Base-by-base conservation (phyloP, 2,888 invertebrate genomes). In the Octodonta nipae region DNA sequence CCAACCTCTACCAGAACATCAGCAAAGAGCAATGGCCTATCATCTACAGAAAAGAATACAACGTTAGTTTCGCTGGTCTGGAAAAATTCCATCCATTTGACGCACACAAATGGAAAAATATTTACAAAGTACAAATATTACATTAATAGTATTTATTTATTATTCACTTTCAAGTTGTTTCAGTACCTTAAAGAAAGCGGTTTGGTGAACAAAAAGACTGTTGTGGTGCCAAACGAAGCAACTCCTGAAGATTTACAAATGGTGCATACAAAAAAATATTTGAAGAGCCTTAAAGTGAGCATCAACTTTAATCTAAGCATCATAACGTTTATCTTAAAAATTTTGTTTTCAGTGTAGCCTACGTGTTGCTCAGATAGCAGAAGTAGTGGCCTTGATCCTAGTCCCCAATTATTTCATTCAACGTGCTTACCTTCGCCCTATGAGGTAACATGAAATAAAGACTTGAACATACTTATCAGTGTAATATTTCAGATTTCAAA, bases 1-100 rank as follows among this genome's bases (percentile, higher is more conserved):
- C 38, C 7, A 13, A 33, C 20, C 54, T 73, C 33, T 72, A 72
- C 54, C 57, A 68, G 39, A 68, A 72, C 51, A 70, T 73, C 34
- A 56, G 55, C 27, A 61, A 65, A 8, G 60, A 67, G 31, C 75
- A 81, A 57, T 74, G 79, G 71, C 87, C 89, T 1, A 74, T 91
- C 35, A 71, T 89, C 2, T 89, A 86, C 55, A 67, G 77, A 40
- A 63, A 72, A 10, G 73, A 75, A 33, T 89, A 89, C 58, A 82
- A 85, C 55, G 85, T 91, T 16, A 70, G 72, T 15, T 82, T 87
- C 57, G 64, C 71, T 51, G 86, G 87, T 7, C 63, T 91, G 36
- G 85, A 91, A 57, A 83, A 75, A 55, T 65, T 85, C 7, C 89
- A 91, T 64, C 77, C 87, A 1, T 89, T 91, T 57, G 89, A 91